Base-by-base conservation (phyloP, 2,888 invertebrate species). In the Trissolcus brochymenae region DNA sequence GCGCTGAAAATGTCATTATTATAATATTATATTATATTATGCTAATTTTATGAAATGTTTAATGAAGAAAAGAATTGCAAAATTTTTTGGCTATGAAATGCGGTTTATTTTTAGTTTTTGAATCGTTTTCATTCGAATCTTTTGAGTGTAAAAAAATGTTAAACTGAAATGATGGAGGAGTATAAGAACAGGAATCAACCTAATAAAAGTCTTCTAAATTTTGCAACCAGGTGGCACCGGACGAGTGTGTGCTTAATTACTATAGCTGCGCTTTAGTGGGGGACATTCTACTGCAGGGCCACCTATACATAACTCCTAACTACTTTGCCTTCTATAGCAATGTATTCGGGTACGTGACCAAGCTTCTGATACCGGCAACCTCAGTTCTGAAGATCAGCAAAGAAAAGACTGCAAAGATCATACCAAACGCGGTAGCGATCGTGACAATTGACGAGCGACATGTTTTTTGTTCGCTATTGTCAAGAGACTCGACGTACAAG, bases 301-400 rank as follows among this genome's bases (percentile, higher is more conserved):
- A 96, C 88, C 92, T 98, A 82, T 98, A 97, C 91, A 96, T 98
- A 87, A 97, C 97, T 79, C 94, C 95, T 87, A 96, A 97, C 89
- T 96, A 96, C 91, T 96, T 98, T 91, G 97, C 97, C 83, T 98
- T 98, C 91, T 96, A 98, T 90, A 97, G 98, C 79, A 97, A 97
- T 90, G 97, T 98, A 74, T 96, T 97, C 89, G 97, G 97, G 85
- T 96, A 96, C 90, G 95, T 97, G 81, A 96, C 97, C 85, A 96
- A 96, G 95, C 91, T 97, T 82, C 91, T 97, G 84, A 97, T 98
- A 86, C 97, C 97, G 54, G 94, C 96, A 81, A 91, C 92, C 68
- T 94, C 95, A 74, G 97, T 98, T 68, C 92, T 94, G 64, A 94
- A 94, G 87, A 95, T 98, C 85, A 96, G 95, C 50, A 96, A 97